Evolutionary conservation across 1,140 invertebrate genomes (phyloP), one percentile per base, ranked within the genome.

Genomic region (Zaprionus camerounensis): DNA sequence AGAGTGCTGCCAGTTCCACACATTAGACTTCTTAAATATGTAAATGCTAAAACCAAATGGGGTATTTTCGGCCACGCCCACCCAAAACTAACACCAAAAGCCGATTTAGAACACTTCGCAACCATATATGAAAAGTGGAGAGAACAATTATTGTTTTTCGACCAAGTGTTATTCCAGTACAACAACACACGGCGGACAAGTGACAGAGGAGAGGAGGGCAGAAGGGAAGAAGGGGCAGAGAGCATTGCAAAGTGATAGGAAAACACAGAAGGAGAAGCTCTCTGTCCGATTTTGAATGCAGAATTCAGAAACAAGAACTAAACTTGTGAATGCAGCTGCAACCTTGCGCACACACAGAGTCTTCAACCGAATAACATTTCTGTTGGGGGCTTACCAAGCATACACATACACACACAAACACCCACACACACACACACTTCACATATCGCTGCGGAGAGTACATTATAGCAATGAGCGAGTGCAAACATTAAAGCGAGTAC

Each of bases 141-240:
- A 78, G 70, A 82, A 67, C 75, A 90, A 87, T 87, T 90, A 87
- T 87, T 88, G 84, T 76, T 84, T 90, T 73, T 71, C 73, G 69
- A 88, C 61, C 74, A 55, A 81, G 51, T 88, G 84, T 72, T 87
- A 72, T 87, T 83, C 70, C 55, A 78, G 53, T 38, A 88, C 70
- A 82, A 83, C 80, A 67, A 31, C 28, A 26, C 78, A 44, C 26
- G 20, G 55, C 34, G 67, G 81, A 67, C 81, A 81, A 73, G 57
- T 68, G 51, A 36, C 2, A 13, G 13, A 38, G 34, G n/a, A 17
- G 41, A 15, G 34, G 44, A 0, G 49, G 61, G n/a, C n/a, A 6
- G 49, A 1, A 6, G 62, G 55, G 20, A 3, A 20, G 31, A 7
- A 6, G 59, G 56, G 20, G 57, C 22, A 20, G 31, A 34, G 9